Conservation (phyloP, 2,113 vertebrate species). For the Chunga burmeisteri region DNA sequence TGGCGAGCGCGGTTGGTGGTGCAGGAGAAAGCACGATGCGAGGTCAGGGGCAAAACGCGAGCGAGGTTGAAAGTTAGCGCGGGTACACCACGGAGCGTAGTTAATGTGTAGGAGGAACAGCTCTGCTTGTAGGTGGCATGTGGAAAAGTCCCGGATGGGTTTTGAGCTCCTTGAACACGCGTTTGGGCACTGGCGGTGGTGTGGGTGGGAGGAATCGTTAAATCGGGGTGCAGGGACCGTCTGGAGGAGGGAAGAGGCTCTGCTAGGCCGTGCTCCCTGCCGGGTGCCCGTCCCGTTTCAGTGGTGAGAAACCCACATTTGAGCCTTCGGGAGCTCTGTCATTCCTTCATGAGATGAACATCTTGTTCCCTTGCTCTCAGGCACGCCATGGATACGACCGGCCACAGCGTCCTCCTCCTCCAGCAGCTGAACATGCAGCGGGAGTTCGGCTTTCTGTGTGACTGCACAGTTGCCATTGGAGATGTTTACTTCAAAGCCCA, state of each 20-base stretch:
- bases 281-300: neutral
- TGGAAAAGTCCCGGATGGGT: neutral
- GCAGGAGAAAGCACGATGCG: fast-evolving
- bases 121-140: neutral
- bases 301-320: neutral
- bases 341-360: neutral
- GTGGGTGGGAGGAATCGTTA: too few relatives aligned
- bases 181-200: neutral
- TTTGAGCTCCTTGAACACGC: neutral
- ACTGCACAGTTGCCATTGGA: conserved; percentile 96
- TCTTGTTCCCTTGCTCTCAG: conserved; percentile 41
- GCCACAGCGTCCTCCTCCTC: conserved; percentile 93
- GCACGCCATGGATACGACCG: conserved; percentile 84
- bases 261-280: neutral
- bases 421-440: conserved; percentile 97
- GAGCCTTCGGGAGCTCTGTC: neutral
- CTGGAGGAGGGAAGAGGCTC: neutral
- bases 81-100: neutral
- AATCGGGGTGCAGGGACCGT: neutral
- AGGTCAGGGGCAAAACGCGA: neutral
- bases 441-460: conserved; percentile 97
- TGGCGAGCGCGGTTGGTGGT: neutral
- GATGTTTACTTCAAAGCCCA: conserved; percentile 99
- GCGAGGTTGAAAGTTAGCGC: neutral
- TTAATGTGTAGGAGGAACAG: neutral